phyloP scores from a whole-genome alignment of 1,140 invertebrate genomes.

The Drosophila grimshawi region DNA sequence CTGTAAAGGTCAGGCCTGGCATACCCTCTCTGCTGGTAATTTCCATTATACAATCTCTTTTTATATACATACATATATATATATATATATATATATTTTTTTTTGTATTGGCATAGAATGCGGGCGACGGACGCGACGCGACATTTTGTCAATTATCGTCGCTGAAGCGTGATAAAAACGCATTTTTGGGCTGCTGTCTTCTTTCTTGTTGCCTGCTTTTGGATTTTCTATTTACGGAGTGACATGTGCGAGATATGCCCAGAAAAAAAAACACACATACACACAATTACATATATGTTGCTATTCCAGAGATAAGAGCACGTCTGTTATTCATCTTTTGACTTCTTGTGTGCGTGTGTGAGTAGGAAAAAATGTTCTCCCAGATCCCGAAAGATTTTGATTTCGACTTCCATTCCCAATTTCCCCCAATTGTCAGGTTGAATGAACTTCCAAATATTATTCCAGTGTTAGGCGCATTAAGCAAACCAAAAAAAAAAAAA shows the following conservation, averaged over 20 bases:
- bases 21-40: slow-evolving; percentile 14
- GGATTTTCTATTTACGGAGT: slow-evolving; percentile 73
- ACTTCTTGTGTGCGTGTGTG: slow-evolving; percentile 12
- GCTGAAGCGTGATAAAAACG: slow-evolving; percentile 55
- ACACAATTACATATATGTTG: slow-evolving; percentile 11
- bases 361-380: slow-evolving; percentile 15
- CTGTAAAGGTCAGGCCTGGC: slow-evolving; percentile 34
- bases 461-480: slow-evolving; percentile 8
- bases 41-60: slow-evolving; percentile 24
- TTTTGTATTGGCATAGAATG: slow-evolving; percentile 45
- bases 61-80: background rate
- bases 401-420: slow-evolving; percentile 30
- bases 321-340: slow-evolving; percentile 20
- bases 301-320: slow-evolving; percentile 46
- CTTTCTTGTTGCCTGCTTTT: slow-evolving; percentile 51
- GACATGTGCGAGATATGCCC: slow-evolving; percentile 51
- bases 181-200: slow-evolving; percentile 32
- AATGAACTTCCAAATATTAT: slow-evolving; percentile 55
- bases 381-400: slow-evolving; percentile 2
- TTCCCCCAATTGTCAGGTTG: slow-evolving; percentile 54
- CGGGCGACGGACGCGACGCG: slow-evolving; percentile 43
- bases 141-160: slow-evolving; percentile 46
- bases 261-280: slow-evolving; percentile 5
- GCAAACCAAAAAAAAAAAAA: background rate
- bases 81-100: background rate